Base-by-base conservation (phyloP, 2,113 vertebrate genomes). In the Sebastes fasciatus region DNA sequence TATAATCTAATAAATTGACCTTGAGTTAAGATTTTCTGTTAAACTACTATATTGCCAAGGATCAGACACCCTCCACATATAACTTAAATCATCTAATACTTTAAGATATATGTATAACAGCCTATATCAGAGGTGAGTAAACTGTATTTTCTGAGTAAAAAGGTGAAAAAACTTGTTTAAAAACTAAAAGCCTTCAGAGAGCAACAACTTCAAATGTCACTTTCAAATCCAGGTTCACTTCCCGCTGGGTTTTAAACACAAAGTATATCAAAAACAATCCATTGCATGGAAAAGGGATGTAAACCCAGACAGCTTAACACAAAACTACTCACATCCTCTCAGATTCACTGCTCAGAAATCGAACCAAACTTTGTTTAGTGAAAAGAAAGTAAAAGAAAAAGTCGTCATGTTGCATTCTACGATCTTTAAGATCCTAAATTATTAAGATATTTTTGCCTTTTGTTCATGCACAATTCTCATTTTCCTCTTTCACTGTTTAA, bases 141-240 rank as follows among this genome's bases (percentile, higher is more conserved):
- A 62, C 16, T 76, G 45, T n/a, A 16, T 60, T 51, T 49, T 49
- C 5, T 65, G 2, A 17, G 61, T 54, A 17, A 49, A 57, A 55
- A 68, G 7, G 1, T 62, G 58, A 57, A 14, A 4, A n/a, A 61
- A 62, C n/a, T 52, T 4, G 42, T 23, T 17, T 51, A 19, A 74
- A 34, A 55, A 68, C 8, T 0, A 43, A 8, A 11, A 62, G 42
- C 19, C 4, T 6, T 76, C 42, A 61, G 10, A 43, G 6, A 62
- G 26, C 26, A 43, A 19, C 11, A 7, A 10, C 0, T 6, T 61
- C 55, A 69, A 60, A 48, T 12, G 34, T 14, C 64, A 73, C 84
- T 92, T 86, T 90, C 86, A 91, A 84, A 91, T 91, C 79, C 72
- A 84, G 69, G 54, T 87, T 91, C 91, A 90, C 88, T 92, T 93